Percentiles rank a stretch among this genome's conserved stretches.
Conservation (phyloP, 2,113 vertebrate species). For the Thalassoma bifasciatum region DNA sequence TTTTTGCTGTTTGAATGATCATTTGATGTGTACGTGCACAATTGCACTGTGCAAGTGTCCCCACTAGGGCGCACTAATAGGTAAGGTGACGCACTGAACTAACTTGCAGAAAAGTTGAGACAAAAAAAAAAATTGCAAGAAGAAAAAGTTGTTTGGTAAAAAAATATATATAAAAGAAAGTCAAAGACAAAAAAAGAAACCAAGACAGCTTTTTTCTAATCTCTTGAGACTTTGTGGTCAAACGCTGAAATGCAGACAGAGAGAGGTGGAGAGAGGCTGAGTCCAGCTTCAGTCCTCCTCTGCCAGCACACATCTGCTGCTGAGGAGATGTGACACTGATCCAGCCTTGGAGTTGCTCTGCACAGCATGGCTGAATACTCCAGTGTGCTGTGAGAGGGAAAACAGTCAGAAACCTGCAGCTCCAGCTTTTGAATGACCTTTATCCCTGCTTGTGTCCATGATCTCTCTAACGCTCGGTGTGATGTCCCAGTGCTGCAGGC, state of each 20-base stretch:
- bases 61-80: slow-evolving; percentile 72
- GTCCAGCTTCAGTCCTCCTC: slow-evolving; percentile 64
- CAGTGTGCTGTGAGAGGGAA: slow-evolving; percentile 32
- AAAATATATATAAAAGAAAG: background rate
- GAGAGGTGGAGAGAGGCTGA: slow-evolving; percentile 51
- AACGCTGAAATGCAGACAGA: slow-evolving; percentile 27
- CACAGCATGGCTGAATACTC: slow-evolving; percentile 50
- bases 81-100: slow-evolving; percentile 12
- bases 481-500: slow-evolving; percentile 70
- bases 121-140: slow-evolving; percentile 1
- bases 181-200: background rate
- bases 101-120: slow-evolving; percentile 20
- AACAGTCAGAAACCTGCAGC: background rate
- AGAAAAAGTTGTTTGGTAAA: background rate
- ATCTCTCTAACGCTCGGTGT: slow-evolving; percentile 26
- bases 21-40: too few species aligned
- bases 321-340: slow-evolving; percentile 70
- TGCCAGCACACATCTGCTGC: slow-evolving; percentile 64
- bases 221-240: slow-evolving; percentile 14
- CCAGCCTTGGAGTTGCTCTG: slow-evolving; percentile 43
- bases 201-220: slow-evolving; percentile 1
- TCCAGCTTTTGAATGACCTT: slow-evolving; percentile 27
- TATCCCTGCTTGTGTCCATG: slow-evolving; percentile 6
- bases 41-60: slow-evolving; percentile 27
- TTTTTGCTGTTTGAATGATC: too few species aligned